A percentile compares a stretch with the other conserved stretches of the same genome.
Evolutionary conservation across 1,140 invertebrate genomes (phyloP).

Genomic region (Macrotrachela quadricornifera): DNA sequence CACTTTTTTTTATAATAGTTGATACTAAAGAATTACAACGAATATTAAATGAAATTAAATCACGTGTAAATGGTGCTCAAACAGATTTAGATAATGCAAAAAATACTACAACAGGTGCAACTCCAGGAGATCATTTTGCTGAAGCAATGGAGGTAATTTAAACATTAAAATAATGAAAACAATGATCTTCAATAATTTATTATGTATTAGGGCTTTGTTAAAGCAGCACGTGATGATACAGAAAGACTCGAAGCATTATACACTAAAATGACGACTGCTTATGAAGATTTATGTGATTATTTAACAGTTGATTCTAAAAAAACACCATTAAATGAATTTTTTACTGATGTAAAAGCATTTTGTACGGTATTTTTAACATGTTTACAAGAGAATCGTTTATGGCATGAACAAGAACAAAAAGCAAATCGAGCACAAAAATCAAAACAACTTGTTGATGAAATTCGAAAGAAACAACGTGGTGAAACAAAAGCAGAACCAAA

Average conservation of each 20-base stretch:
- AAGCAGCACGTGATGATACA: slow-evolving; percentile 58
- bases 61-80: slow-evolving; percentile 58
- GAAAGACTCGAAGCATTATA: slow-evolving; percentile 74
- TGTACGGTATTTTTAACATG: slow-evolving; percentile 68
- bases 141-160: slow-evolving; percentile 45
- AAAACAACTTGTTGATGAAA: too few species aligned
- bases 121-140: slow-evolving; percentile 57
- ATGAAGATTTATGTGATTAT: slow-evolving; percentile 61
- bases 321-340: slow-evolving; percentile 85
- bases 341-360: slow-evolving; percentile 77
- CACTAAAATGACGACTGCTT: slow-evolving; percentile 68
- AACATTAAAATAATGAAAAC: background rate
- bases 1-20: slow-evolving; percentile 33
- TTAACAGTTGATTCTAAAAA: slow-evolving; percentile 78
- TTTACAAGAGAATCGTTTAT: slow-evolving; percentile 50
- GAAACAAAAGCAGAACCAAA: too few species aligned
- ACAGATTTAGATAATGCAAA: slow-evolving; percentile 51
- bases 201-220: slow-evolving; percentile 44
- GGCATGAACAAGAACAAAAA: slow-evolving; percentile 66
- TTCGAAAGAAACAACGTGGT: too few species aligned
- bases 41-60: slow-evolving; percentile 60
- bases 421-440: slow-evolving; percentile 49
- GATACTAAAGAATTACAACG: slow-evolving; percentile 66
- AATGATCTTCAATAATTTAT: slow-evolving; percentile 12
- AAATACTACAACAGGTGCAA: slow-evolving; percentile 34